Conservation (phyloP, 2,113 vertebrate species). For the Edolisoma coerulescens region DNA sequence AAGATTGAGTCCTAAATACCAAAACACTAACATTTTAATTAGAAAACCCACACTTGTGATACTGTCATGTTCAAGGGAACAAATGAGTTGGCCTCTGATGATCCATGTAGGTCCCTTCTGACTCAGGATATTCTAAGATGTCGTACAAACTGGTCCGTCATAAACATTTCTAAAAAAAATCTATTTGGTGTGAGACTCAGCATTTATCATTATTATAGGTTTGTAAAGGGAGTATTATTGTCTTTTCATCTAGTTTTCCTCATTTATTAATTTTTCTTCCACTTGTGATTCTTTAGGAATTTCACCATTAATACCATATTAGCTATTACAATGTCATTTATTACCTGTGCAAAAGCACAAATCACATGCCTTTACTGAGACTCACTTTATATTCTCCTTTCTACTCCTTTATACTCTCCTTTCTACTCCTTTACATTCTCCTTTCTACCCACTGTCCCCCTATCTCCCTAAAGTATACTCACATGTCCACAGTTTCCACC, state of each 20-base stretch:
- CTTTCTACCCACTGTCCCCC: not conserved
- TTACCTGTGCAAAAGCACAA: not conserved
- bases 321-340: not conserved
- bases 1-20: not conserved
- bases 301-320: not conserved
- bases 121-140: not conserved
- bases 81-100: not conserved
- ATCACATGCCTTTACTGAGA: not conserved
- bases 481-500: not conserved
- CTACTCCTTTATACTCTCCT: not conserved
- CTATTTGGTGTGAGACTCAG: not conserved
- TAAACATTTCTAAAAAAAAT: not conserved
- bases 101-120: not conserved
- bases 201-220: not conserved
- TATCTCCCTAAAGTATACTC: not conserved
- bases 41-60: not conserved
- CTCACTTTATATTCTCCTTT: not conserved
- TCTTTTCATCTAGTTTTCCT: not conserved
- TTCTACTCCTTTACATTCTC: not conserved
- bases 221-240: not conserved
- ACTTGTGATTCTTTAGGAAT: not conserved
- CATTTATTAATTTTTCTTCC: not conserved
- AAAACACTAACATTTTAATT: not conserved
- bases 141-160: not conserved
- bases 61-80: not conserved